Evolutionary conservation across 2,113 vertebrate species (phyloP).

Genomic region (Spheniscus mendiculus): DNA sequence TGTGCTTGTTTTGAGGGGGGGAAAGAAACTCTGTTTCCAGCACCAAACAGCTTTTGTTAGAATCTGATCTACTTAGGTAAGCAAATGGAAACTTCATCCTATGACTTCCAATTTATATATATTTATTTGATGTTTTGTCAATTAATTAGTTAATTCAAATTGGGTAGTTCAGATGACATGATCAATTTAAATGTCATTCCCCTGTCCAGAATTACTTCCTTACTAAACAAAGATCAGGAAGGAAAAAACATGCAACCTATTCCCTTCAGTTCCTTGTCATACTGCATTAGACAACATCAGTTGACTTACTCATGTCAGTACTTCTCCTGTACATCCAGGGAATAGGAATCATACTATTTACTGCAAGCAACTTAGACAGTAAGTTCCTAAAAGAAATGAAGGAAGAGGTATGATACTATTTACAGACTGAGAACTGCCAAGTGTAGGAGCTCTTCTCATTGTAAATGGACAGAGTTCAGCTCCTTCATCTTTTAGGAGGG

Average conservation of each 20-base stretch:
- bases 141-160: neutral
- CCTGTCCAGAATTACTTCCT: neutral
- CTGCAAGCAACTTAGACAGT: neutral
- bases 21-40: neutral
- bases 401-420: neutral
- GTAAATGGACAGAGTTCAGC: neutral
- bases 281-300: neutral
- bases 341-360: neutral
- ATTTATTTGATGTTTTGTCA: neutral
- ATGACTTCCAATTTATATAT: neutral
- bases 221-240: neutral
- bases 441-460: neutral
- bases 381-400: neutral
- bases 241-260: rapidly evolving
- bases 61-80: neutral
- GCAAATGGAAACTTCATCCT: neutral
- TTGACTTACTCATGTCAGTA: neutral
- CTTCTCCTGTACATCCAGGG: neutral
- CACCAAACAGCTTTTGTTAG: neutral
- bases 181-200: neutral
- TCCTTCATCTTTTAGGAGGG: neutral
- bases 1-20: neutral
- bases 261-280: neutral
- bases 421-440: neutral
- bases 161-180: neutral